Base-by-base conservation (phyloP, 2,888 invertebrate genomes). In the Morpho achilles region DNA sequence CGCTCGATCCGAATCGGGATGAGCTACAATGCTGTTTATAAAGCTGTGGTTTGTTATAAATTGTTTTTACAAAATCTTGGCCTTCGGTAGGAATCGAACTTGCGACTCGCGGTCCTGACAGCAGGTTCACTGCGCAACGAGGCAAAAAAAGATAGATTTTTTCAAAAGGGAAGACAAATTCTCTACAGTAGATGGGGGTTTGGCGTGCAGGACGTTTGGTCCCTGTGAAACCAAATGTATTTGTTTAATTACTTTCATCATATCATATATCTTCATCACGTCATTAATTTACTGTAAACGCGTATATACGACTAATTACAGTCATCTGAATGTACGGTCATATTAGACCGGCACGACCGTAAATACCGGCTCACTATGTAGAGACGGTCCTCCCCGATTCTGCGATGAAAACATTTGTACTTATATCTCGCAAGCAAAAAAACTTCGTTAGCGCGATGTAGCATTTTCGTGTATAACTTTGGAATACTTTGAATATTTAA, bases 321-420 rank as follows among this genome's bases (percentile, higher is more conserved):
- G 58, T 65, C 60, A 62, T 62, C 54, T 62, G 60, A 60, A 54
- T 48, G 63, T 46, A n/a, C 45, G 57, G 63, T 39, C 57, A 10
- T 46, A 49, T 32, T 56, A 23, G 48, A 59, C 62, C 60, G 64
- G 61, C 49, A 32, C 43, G 50, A 43, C 59, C 59, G 49, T 49
- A 32, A 16, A 46, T 3, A 55, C 61, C 64, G 59, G 64, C 47
- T 65, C 53, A 53, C 62, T 32, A 59, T 40, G 64, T 59, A 63
- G 62, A 63, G 61, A 62, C 60, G 53, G 59, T 50, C 54, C 60
- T 46, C 60, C 50, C 45, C n/a, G n/a, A 16, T 32, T 32, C 8
- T 23, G n/a, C 7, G 7, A 7, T 43, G 22, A 10, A 43, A 32
- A 39, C 39, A n/a, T 22, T n/a, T 39, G 52, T 53, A 60, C 55